Conservation (phyloP, 2,797 vertebrate genomes). For the Podarcis lilfordi region DNA sequence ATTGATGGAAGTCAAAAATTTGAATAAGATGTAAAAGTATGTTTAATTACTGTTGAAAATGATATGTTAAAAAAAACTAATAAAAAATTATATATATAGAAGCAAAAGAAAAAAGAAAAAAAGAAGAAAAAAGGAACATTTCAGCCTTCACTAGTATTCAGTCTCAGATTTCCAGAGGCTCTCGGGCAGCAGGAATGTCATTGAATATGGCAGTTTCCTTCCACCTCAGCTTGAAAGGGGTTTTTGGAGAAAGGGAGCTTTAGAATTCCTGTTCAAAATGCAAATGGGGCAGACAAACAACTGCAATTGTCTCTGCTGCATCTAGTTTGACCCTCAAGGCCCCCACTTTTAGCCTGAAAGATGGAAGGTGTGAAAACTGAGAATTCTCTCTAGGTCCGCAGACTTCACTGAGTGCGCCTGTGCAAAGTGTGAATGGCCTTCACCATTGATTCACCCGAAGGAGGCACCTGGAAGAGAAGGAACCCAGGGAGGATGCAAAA, state of each 20-base stretch:
- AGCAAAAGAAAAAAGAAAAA: too few species aligned
- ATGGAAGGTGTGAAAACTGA: neutral
- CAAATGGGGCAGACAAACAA: neutral
- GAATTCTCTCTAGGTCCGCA: neutral
- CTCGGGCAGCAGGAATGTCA: neutral
- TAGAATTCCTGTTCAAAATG: neutral
- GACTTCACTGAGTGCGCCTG: neutral
- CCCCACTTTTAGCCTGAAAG: neutral
- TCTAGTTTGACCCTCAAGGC: neutral
- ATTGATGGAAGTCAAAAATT: too few species aligned
- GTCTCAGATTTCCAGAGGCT: neutral
- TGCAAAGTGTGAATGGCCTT: neutral
- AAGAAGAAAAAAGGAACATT: too few species aligned
- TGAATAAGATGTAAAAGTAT: too few species aligned
- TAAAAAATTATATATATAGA: too few species aligned
- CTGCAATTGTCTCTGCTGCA: neutral
- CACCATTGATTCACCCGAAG: neutral
- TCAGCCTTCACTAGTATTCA: neutral
- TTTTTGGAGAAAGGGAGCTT: too few species aligned
- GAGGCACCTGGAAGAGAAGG: neutral
- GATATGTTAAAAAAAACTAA: too few species aligned
- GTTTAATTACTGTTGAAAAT: too few species aligned
- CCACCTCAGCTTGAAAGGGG: neutral
- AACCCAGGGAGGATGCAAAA: neutral
- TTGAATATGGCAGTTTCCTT: neutral